Percentiles rank a stretch among this genome's conserved stretches.
Conservation (phyloP, 2,888 invertebrate species). For the Conops quadrifasciatus region DNA sequence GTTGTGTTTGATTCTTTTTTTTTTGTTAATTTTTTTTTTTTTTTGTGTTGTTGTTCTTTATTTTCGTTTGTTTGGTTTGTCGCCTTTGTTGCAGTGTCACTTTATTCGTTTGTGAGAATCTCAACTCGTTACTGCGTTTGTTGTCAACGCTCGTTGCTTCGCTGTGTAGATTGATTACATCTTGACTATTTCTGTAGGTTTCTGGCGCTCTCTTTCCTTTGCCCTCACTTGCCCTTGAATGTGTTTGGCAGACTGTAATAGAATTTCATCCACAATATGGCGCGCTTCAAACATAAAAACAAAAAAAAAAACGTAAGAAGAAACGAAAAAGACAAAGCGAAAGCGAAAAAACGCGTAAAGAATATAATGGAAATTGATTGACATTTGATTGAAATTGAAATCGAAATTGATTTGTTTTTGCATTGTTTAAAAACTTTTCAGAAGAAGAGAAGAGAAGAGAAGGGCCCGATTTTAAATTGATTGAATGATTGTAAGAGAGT, state of each 20-base stretch:
- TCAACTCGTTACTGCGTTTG: background rate
- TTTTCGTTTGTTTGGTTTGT: background rate
- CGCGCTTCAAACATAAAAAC: background rate
- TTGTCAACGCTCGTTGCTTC: background rate
- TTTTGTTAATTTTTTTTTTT: background rate
- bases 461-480: background rate
- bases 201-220: conserved; percentile 2
- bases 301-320: background rate
- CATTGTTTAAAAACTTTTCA: conserved; percentile 5
- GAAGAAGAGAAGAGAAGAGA: background rate
- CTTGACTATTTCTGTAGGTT: background rate
- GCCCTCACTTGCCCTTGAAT: conserved; percentile 26
- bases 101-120: background rate
- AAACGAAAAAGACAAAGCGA: background rate
- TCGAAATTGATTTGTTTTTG: background rate
- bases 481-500: background rate
- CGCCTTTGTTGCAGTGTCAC: background rate
- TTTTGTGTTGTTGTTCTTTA: background rate
- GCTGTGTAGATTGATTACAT: background rate
- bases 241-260: conserved; percentile 47
- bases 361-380: conserved; percentile 22
- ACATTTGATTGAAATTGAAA: conserved; percentile 35
- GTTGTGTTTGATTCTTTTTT: background rate
- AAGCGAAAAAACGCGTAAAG: background rate
- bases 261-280: conserved; percentile 45